Evolutionary conservation across 2,888 invertebrate species (phyloP), one percentile per base, ranked within the genome.

Genomic region (Teleogryllus oceanicus): DNA sequence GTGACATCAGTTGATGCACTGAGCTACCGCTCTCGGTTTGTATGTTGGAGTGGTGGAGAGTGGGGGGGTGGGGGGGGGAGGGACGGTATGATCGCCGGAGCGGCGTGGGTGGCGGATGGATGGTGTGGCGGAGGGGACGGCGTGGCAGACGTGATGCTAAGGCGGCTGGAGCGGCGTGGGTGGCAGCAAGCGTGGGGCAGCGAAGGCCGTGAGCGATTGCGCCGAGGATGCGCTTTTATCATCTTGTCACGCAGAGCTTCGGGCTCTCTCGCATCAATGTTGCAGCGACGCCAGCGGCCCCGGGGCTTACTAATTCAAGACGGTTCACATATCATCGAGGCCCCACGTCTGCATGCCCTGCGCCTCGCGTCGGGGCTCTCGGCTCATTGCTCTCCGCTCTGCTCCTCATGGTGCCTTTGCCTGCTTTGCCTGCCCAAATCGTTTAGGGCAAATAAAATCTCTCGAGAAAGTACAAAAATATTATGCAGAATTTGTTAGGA

Each of bases 301-400:
- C 16, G n/a, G 16, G 13, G n/a, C 62, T 62, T 62, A 62, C 62
- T 62, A 18, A 62, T 62, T 11, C 62, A 62, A 13, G 13, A 16
- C 62, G 62, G 76, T 76, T n/a, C 21, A 11, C 21, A 37, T 79
- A 49, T 79, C 74, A 50, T 75, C 12, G 50, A 37, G 20, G 51
- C 8, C 8, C 37, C 37, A 0, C 37, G 37, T 37, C 5, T 37
- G 37, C 37, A 37, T 8, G 5, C 37, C 1, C 8, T 37, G 8
- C 37, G 37, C 37, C 37, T 37, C 37, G 5, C 8, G 5, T 5
- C 8, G 37, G 8, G 37, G 1, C 37, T 0, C 37, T 37, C 37
- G 5, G 37, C 37, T 37, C 37, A 8, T 37, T 8, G 8, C 37
- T 37, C 37, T 37, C 37, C 8, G 37, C 37, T 0, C 37, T 8